Conservation (phyloP, 1,140 invertebrate genomes). For the Eumeta japonica region DNA sequence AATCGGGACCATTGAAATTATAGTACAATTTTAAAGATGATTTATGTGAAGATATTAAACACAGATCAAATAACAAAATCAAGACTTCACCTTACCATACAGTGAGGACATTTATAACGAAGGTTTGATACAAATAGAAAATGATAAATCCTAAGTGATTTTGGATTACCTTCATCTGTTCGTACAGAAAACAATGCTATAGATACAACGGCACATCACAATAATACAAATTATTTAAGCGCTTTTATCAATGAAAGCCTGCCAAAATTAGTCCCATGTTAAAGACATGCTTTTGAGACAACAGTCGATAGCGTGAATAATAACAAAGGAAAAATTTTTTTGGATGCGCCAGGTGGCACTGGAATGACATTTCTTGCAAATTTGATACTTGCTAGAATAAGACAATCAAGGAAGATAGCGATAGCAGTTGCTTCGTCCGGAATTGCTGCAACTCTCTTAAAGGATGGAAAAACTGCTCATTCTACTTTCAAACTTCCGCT, state of each 20-base stretch:
- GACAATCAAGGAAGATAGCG: no score
- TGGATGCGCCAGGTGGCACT: no score
- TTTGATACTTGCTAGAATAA: no score
- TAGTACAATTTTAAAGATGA: no score
- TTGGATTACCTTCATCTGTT: no score
- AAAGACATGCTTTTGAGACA: no score
- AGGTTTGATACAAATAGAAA: no score
- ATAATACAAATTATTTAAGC: slow-evolving; percentile 9
- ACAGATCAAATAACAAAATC: slow-evolving; percentile 10
- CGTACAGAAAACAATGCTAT: slow-evolving; percentile 14
- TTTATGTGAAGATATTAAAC: no score
- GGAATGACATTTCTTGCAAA: slow-evolving; percentile 11
- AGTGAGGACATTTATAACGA: no score
- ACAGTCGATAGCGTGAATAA: slow-evolving; percentile 12
- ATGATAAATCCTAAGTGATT: slow-evolving; percentile 12
- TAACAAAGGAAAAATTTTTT: slow-evolving; percentile 9
- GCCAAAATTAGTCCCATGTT: no score
- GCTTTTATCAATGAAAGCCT: no score
- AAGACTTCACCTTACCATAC: slow-evolving; percentile 5
- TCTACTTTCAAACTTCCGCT: slow-evolving; percentile 14
- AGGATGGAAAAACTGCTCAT: slow-evolving; percentile 10
- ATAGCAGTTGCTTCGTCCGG: slow-evolving; percentile 7
- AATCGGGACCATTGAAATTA: slow-evolving; percentile 14
- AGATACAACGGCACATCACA: slow-evolving; percentile 12
- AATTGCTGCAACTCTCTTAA: no score